phyloP scores from a whole-genome alignment of 2,113 vertebrate species.

The Rattus rattus region DNA sequence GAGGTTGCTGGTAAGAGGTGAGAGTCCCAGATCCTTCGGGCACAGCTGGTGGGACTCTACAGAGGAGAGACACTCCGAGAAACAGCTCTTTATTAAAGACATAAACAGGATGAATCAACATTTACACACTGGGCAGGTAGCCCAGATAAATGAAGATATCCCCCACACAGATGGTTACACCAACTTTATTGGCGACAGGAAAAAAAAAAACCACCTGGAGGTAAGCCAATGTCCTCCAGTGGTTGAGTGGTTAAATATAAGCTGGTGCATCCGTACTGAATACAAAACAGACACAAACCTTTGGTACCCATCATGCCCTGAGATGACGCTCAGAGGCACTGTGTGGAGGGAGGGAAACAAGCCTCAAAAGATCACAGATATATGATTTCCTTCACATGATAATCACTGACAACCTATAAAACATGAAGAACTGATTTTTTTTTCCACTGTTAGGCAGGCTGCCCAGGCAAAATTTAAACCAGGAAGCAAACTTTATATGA shows the following conservation, averaged over 20 bases:
- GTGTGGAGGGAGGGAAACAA: neutral
- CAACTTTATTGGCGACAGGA: neutral
- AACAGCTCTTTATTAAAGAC: neutral
- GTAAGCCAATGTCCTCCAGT: neutral
- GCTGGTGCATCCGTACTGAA: neutral
- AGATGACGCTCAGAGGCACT: neutral
- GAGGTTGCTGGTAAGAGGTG: neutral
- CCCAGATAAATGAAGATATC: slow-evolving; percentile 7
- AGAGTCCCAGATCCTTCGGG: neutral
- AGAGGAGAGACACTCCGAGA: neutral
- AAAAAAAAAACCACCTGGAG: neutral
- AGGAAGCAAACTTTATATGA: neutral
- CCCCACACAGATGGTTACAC: neutral
- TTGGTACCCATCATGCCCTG: neutral
- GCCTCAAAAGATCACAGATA: neutral
- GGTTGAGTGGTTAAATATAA: neutral
- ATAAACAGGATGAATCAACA: neutral
- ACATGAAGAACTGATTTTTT: neutral
- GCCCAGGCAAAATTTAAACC: neutral
- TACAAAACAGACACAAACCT: neutral
- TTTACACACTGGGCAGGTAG: neutral
- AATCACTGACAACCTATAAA: neutral
- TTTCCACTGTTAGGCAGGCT: neutral
- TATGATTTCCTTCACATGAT: neutral
- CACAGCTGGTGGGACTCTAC: neutral